Conservation (phyloP, 2,113 vertebrate genomes). For the Xiphorhynchus elegans region DNA sequence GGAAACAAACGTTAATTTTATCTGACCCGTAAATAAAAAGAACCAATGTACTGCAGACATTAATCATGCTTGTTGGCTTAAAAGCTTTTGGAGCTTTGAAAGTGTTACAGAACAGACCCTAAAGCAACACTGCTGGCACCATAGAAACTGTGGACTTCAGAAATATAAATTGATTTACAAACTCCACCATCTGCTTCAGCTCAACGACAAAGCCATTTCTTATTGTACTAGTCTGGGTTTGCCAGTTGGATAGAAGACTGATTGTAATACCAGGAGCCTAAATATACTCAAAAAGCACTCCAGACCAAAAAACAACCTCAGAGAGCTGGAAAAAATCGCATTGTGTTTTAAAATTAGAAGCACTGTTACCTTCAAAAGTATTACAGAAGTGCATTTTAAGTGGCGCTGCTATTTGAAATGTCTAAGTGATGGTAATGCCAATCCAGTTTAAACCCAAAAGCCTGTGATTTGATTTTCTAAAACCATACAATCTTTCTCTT, state of each 20-base stretch:
- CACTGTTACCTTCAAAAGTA: not conserved
- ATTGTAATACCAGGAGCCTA: constrained; percentile 59
- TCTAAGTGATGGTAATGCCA: not conserved
- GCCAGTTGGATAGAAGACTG: constrained; percentile 50
- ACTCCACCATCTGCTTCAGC: constrained; percentile 41
- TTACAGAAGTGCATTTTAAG: not conserved
- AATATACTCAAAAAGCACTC: constrained; percentile 51
- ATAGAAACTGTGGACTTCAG: constrained; percentile 64
- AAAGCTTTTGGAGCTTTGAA: constrained; percentile 86
- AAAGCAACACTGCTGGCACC: constrained; percentile 95
- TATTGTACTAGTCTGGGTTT: constrained; percentile 31
- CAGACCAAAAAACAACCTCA: constrained; percentile 77
- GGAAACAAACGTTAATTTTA: constrained; percentile 96
- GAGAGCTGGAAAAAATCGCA: constrained; percentile 77
- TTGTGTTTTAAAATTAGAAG: constrained; percentile 27
- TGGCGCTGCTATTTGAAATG: not conserved
- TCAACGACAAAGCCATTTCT: constrained; percentile 47
- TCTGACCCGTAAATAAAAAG: constrained; percentile 86
- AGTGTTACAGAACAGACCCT: constrained; percentile 86
- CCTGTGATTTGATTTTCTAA: constrained; percentile 47
- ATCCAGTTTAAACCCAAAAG: constrained; percentile 22
- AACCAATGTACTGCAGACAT: constrained; percentile 90
- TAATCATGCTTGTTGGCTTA: constrained; percentile 91
- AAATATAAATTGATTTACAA: constrained; percentile 63
- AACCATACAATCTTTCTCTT: constrained; percentile 39